A percentile compares a stretch with the other conserved stretches of the same genome.
Evolutionary conservation across 2,113 vertebrate genomes (phyloP).

Genomic region (Laticauda colubrina): DNA sequence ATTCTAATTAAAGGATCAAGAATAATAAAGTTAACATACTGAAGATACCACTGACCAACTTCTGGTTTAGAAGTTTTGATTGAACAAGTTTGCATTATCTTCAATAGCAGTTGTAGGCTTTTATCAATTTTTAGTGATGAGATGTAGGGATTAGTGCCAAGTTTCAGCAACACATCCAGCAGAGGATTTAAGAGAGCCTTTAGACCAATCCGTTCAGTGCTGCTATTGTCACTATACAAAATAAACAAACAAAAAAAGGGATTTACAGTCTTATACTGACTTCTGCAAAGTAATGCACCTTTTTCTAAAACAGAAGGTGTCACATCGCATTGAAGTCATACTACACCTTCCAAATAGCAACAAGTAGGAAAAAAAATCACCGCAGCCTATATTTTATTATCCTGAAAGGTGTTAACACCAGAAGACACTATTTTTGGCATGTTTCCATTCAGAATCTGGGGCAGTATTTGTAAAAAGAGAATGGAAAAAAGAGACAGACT

Average conservation of each 20-base stretch:
- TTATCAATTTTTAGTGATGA: constrained; percentile 84
- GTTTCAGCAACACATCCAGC: constrained; percentile 81
- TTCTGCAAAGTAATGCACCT: background rate
- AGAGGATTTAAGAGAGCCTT: constrained; percentile 81
- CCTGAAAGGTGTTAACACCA: background rate
- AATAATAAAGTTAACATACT: constrained; percentile 56
- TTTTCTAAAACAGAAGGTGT: constrained; percentile 5
- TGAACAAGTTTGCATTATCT: constrained; percentile 74
- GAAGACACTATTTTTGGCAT: background rate
- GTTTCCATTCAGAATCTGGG: background rate
- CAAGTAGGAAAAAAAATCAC: background rate
- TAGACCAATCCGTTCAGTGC: constrained; percentile 64
- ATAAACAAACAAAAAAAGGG: constrained; percentile 59
- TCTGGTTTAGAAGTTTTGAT: constrained; percentile 55
- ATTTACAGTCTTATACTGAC: constrained; percentile 48
- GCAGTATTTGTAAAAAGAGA: background rate
- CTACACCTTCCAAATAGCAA: constrained; percentile 12
- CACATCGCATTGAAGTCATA: constrained; percentile 16
- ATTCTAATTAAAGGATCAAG: constrained; percentile 30
- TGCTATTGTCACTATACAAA: constrained; percentile 65
- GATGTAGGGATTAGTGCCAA: constrained; percentile 87
- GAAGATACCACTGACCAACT: constrained; percentile 69
- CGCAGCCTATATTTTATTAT: background rate
- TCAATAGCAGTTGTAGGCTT: constrained; percentile 86
- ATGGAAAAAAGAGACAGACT: background rate